These are phyloP conservation scores for Sitophilus oryzae DNA, from an alignment of 1,140 invertebrate genomes.

Conservation along the genomic window DNA sequence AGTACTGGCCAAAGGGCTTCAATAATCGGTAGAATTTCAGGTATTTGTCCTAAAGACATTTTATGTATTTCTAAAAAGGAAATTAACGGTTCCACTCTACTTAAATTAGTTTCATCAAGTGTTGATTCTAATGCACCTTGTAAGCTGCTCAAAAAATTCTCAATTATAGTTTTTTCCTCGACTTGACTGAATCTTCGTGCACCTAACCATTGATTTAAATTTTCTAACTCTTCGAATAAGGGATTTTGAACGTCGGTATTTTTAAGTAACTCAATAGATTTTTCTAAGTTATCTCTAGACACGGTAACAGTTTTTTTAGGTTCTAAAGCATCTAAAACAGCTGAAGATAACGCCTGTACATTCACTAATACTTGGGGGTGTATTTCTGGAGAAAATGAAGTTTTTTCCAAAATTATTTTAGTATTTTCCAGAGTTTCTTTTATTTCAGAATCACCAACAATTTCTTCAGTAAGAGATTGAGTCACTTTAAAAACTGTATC, in stretches of 20 bases:
- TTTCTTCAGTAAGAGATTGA: not conserved
- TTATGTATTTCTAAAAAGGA: not conserved
- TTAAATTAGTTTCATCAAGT: not conserved
- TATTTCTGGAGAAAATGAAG: slow-evolving; percentile 3
- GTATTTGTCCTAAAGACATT: not conserved
- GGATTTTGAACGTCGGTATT: not conserved
- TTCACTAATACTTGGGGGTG: not conserved
- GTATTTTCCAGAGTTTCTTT: slow-evolving; percentile 10
- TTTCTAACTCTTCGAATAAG: not conserved
- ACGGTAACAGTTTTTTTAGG: not conserved
- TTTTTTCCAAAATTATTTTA: slow-evolving; percentile 3
- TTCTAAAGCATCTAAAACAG: slow-evolving; percentile 4
- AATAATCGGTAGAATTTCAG: not conserved
- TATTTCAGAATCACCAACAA: not conserved
- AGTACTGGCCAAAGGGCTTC: not conserved
- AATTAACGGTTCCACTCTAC: not conserved
- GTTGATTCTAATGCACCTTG: not conserved
- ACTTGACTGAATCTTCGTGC: not conserved
- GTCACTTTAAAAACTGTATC: slow-evolving; percentile 15
- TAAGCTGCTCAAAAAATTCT: not conserved
- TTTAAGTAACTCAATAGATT: not conserved
- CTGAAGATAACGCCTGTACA: slow-evolving; percentile 8
- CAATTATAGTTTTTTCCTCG: slow-evolving; percentile 5
- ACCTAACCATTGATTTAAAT: not conserved
- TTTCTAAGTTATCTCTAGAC: not conserved